These are phyloP conservation scores for Subacronicta megacephala DNA, from an alignment of 2,888 invertebrate species.

Conservation along the genomic window DNA sequence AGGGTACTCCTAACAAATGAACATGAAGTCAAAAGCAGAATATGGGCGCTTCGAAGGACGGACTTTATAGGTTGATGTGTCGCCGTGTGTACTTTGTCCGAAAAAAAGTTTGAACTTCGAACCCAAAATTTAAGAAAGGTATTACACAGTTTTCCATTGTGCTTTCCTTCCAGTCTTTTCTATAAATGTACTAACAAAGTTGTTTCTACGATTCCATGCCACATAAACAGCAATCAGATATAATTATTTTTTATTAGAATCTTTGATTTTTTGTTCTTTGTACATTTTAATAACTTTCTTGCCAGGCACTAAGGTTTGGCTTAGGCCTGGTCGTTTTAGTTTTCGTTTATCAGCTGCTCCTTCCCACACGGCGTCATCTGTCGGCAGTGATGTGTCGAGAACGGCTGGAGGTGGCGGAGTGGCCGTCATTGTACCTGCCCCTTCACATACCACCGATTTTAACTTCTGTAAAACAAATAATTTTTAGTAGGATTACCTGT, in stretches of 20 bases:
- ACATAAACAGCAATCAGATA: conserved; percentile 34
- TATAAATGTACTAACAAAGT: background rate
- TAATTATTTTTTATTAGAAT: conserved; percentile 69
- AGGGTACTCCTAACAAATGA: too few species aligned
- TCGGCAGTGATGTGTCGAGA: conserved; percentile 65
- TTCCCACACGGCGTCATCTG: conserved; percentile 85
- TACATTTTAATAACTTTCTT: conserved; percentile 96
- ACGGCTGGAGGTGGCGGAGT: conserved; percentile 72
- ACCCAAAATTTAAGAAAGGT: too few species aligned
- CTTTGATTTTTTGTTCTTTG: conserved; percentile 90
- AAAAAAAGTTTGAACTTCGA: too few species aligned
- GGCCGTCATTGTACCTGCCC: conserved; percentile 77
- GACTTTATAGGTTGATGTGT: too few species aligned
- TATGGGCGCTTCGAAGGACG: too few species aligned
- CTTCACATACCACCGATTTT: conserved; percentile 82
- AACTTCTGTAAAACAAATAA: conserved; percentile 76
- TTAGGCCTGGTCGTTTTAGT: conserved; percentile 94
- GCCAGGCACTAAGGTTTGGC: conserved; percentile 93
- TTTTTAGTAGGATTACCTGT: too few species aligned
- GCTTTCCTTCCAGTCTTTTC: too few species aligned
- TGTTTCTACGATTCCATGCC: conserved; percentile 38
- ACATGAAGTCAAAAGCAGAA: too few species aligned
- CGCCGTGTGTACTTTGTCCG: too few species aligned
- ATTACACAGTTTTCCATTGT: too few species aligned
- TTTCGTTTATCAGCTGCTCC: conserved; percentile 88